Percentiles rank a stretch among this genome's conserved stretches.
phyloP scores from a whole-genome alignment of 2,797 vertebrate species.

The Sparidentex hasta region DNA sequence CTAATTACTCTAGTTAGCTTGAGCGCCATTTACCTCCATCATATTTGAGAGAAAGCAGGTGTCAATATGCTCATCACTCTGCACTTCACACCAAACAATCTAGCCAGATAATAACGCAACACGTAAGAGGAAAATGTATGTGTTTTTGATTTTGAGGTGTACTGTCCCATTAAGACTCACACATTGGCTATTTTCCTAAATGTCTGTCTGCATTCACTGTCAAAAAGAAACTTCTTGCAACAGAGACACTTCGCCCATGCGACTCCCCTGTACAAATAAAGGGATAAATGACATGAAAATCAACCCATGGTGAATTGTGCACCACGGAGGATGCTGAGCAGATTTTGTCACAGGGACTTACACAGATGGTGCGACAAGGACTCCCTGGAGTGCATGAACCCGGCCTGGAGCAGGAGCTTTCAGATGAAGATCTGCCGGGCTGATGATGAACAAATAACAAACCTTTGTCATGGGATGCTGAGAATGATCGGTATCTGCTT shows the following conservation, averaged over 20 bases:
- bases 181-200: conserved; percentile 18
- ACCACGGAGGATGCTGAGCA: conserved; percentile 30
- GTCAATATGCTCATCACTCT: no score
- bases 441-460: conserved; percentile 67
- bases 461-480: neutral
- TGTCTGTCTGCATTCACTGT: conserved; percentile 18
- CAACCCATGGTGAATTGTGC: conserved; percentile 37
- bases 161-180: no score
- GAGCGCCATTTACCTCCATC: no score
- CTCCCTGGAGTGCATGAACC: conserved; percentile 96
- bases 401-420: conserved; percentile 95
- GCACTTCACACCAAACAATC: no score
- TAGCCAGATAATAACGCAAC: no score
- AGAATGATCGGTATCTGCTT: neutral
- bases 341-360: conserved; percentile 83
- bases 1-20: no score
- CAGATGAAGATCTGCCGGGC: conserved; percentile 93
- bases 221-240: conserved; percentile 49
- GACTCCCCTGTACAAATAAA: conserved; percentile 72
- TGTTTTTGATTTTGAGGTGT: no score
- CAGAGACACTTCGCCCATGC: conserved; percentile 57
- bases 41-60: no score
- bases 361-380: conserved; percentile 94
- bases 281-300: conserved; percentile 47
- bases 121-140: no score